A percentile compares a stretch with the other conserved stretches of the same genome.
Conservation (phyloP, 2,113 vertebrate species). For the Notechis scutatus region DNA sequence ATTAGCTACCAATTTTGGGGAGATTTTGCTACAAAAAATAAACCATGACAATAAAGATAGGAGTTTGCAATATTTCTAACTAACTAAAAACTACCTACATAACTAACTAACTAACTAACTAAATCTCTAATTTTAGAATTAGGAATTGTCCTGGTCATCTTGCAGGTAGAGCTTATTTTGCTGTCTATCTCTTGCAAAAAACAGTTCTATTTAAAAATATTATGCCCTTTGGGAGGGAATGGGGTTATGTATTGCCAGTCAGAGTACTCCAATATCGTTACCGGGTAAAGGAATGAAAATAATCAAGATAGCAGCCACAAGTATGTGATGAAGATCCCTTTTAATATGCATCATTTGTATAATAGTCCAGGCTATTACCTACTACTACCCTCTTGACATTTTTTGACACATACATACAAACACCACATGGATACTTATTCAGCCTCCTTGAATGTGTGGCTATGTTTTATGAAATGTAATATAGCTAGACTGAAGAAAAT, state of each 20-base stretch:
- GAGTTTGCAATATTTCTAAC: not conserved
- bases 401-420: not conserved
- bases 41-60: not conserved
- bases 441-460: not conserved
- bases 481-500: not conserved
- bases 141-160: not conserved
- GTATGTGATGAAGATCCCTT: not conserved
- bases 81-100: too few species aligned
- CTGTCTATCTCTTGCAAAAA: not conserved
- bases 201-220: not conserved
- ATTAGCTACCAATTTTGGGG: not conserved
- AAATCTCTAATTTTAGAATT: not conserved
- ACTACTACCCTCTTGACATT: not conserved
- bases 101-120: too few species aligned
- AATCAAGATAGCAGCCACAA: not conserved
- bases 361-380: not conserved
- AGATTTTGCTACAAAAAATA: not conserved
- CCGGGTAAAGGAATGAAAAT: not conserved
- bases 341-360: not conserved
- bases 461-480: not conserved
- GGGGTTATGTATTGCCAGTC: not conserved
- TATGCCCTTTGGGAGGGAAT: not conserved
- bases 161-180: not conserved
- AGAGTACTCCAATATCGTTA: not conserved
- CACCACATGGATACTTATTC: not conserved